Evolutionary conservation across 2,888 invertebrate genomes (phyloP).

Genomic region (Chalcis sispes): DNA sequence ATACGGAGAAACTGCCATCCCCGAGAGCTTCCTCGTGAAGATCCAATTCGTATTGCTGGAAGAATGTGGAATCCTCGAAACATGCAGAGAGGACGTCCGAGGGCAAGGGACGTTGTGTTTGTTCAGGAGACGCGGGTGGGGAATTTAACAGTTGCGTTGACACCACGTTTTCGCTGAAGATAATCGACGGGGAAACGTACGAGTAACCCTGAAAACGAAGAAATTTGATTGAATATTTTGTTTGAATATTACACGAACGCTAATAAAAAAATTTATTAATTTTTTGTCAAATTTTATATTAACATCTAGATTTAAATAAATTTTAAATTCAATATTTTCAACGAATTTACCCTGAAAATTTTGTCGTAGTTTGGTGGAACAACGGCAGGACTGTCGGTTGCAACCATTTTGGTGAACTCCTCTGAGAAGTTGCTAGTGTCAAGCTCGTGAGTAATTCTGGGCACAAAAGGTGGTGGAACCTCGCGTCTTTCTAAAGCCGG

Average conservation of each 20-base stretch:
- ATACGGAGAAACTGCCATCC: conserved; percentile 93
- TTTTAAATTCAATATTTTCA: not conserved
- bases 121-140: not conserved
- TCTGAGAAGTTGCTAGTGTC: conserved; percentile 98
- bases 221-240: not conserved
- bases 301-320: not conserved
- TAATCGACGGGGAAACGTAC: conserved; percentile 94
- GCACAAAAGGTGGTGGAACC: conserved; percentile 92
- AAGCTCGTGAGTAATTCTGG: conserved; percentile 88
- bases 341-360: conserved; percentile 81
- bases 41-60: conserved; percentile 88
- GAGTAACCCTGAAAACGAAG: conserved; percentile 93
- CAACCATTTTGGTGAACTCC: conserved; percentile 95
- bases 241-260: too few species aligned
- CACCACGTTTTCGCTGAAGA: conserved; percentile 84
- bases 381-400: conserved; percentile 94
- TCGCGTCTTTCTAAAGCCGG: conserved; percentile 85
- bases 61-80: conserved; percentile 86
- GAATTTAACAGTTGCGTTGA: conserved; percentile 15
- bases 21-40: conserved; percentile 83
- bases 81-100: conserved; percentile 64
- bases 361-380: conserved; percentile 91
- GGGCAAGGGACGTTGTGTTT: conserved; percentile 60
- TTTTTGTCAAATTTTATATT: not conserved
- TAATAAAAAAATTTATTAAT: too few species aligned